Base-by-base conservation (phyloP, 2,888 invertebrate genomes). In the Leuctra nigra region DNA sequence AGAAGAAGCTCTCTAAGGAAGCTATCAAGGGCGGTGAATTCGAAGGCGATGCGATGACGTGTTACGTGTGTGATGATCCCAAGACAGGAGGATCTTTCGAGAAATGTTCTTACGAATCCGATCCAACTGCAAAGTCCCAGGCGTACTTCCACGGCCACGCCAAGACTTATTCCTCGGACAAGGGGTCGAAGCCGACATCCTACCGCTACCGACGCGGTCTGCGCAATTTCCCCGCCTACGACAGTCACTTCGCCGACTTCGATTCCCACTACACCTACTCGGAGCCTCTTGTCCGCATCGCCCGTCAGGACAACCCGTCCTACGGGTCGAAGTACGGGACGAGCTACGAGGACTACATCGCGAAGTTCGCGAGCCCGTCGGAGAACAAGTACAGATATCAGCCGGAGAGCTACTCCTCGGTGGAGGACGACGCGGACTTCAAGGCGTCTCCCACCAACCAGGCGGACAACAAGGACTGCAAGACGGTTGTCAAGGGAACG, bases 61-160 rank as follows among this genome's bases (percentile, higher is more conserved):
- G 89, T 68, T 80, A 58, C 41, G 35, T 54, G n/a, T 61, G 60
- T 24, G 58, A 61, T 63, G 83, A 88, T 66, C 79, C 83, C 1
- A 82, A 84, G 67, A 84, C 83, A 1, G 86, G 87, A 44, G 87
- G 84, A 24, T 82, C 84, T 59, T 88, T 82, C 61, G 90, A 91
- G 68, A 84, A 84, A 13, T 91, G 91, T 68, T 84, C 86, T 0
- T 91, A 88, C 69, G 83, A 84, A 9, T 82, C 84, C 1, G 80
- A 83, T 60, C 86, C 87, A 0, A 79, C 81, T 65, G 86, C 86
- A 61, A 83, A 87, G 68, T 77, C 71, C 20, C 16, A 35, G 20
- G 16, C 47, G 2, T 61, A 58, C 33, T 61, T 61, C 47, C 29
- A 47, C 20, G 60, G 60, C 1, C 56, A 55, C 13, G 41, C 60